phyloP scores from a whole-genome alignment of 2,113 vertebrate species.

The Pyrgilauda ruficollis region DNA sequence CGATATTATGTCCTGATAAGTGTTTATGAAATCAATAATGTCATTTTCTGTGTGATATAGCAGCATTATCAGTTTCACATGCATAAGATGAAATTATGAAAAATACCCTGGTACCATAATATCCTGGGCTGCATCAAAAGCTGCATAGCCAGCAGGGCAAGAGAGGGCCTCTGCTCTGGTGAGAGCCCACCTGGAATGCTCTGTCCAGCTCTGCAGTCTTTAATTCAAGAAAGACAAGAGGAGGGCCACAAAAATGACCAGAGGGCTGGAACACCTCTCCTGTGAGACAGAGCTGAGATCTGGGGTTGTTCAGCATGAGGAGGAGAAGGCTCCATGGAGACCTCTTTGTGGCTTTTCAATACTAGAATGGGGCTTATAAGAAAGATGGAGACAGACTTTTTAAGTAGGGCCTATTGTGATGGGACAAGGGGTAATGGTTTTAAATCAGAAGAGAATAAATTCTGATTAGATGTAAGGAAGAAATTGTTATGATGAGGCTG shows the following conservation, averaged over 20 bases:
- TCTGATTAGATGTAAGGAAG: not conserved
- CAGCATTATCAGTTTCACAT: not conserved
- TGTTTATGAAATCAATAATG: not conserved
- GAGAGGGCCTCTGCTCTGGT: not conserved
- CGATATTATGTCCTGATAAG: not conserved
- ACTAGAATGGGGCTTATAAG: not conserved
- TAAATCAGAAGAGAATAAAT: not conserved
- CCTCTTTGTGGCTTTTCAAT: not conserved
- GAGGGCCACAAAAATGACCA: not conserved
- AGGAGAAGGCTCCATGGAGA: not conserved
- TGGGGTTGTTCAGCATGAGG: not conserved
- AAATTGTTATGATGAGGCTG: not conserved
- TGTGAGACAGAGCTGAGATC: not conserved
- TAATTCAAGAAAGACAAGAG: not conserved
- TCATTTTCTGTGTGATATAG: not conserved
- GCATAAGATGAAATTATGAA: not conserved
- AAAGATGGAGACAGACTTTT: not conserved
- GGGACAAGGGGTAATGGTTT: not conserved
- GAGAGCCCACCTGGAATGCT: not conserved
- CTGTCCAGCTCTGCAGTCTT: not conserved
- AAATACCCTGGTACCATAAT: not conserved
- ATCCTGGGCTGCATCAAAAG: not conserved
- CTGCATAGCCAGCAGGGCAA: rapidly evolving
- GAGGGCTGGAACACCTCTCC: not conserved
- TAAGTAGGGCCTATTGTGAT: not conserved